Conservation (phyloP, 2,797 vertebrate species). For the Propithecus perrieri region DNA sequence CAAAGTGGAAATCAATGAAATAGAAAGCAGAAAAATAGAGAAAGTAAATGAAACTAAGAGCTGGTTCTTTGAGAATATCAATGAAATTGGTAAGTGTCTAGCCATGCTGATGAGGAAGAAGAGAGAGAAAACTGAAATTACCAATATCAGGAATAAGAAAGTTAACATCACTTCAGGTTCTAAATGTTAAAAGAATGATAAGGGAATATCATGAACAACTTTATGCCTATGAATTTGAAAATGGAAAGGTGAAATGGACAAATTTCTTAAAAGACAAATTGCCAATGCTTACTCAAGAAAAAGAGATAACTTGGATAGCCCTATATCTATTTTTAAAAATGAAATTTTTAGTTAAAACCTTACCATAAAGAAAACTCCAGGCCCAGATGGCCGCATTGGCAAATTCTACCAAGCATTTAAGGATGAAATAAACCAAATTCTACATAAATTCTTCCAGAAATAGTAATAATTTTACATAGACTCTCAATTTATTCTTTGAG, state of each 20-base stretch:
- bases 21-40: not conserved
- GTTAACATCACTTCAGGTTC: not conserved
- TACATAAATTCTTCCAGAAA: not conserved
- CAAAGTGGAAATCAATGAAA: not conserved
- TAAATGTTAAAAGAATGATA: not conserved
- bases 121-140: not conserved
- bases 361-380: not conserved
- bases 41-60: not conserved
- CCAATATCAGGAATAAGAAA: not conserved
- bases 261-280: not conserved
- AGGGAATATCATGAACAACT: not conserved
- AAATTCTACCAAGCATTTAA: not conserved
- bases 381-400: not conserved
- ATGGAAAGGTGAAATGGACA: not conserved
- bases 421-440: not conserved
- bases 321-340: not conserved
- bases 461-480: not conserved
- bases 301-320: not conserved
- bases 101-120: not conserved
- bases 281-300: not conserved
- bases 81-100: not conserved
- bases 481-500: slow-evolving; percentile 1
- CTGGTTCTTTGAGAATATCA: not conserved
- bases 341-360: not conserved
- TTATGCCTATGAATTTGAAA: not conserved